Percentiles rank a stretch among this genome's conserved stretches.
phyloP scores from a whole-genome alignment of 2,113 vertebrate genomes.

The Spea bombifrons region DNA sequence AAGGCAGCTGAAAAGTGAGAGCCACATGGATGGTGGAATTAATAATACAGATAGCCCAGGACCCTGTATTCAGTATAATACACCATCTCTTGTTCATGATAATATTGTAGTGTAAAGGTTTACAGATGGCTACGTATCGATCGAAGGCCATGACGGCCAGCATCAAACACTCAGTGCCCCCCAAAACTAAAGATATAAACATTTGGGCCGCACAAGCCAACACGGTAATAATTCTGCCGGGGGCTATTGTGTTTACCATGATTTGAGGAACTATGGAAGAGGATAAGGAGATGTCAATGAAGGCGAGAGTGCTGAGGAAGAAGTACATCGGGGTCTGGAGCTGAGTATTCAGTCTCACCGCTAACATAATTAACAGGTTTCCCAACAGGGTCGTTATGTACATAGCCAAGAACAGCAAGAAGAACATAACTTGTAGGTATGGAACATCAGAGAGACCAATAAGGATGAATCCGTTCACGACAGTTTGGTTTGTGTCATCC shows the following conservation, averaged over 20 bases:
- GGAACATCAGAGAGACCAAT: background rate
- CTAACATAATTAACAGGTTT: conserved; percentile 56
- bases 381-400: conserved; percentile 54
- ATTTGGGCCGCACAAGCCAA: conserved; percentile 55
- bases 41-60: conserved; percentile 56
- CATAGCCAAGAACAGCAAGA: conserved; percentile 10
- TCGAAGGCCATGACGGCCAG: conserved; percentile 60
- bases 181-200: conserved; percentile 60
- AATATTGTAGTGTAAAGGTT: conserved; percentile 52
- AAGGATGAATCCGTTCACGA: background rate
- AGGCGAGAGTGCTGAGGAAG: conserved; percentile 58
- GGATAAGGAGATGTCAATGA: conserved; percentile 59
- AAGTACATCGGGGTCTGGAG: conserved; percentile 63
- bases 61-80: conserved; percentile 44
- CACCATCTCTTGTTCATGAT: conserved; percentile 55
- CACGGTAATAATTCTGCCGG: conserved; percentile 51
- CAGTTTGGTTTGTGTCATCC: background rate
- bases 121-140: conserved; percentile 59
- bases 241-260: conserved; percentile 51
- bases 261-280: conserved; percentile 56
- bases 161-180: conserved; percentile 58
- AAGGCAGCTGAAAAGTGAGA: conserved; percentile 52
- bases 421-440: background rate
- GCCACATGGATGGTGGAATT: conserved; percentile 55
- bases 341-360: conserved; percentile 45